These are phyloP conservation scores for Hucho hucho DNA, from an alignment of 2,113 vertebrate genomes.

Conservation along the genomic window DNA sequence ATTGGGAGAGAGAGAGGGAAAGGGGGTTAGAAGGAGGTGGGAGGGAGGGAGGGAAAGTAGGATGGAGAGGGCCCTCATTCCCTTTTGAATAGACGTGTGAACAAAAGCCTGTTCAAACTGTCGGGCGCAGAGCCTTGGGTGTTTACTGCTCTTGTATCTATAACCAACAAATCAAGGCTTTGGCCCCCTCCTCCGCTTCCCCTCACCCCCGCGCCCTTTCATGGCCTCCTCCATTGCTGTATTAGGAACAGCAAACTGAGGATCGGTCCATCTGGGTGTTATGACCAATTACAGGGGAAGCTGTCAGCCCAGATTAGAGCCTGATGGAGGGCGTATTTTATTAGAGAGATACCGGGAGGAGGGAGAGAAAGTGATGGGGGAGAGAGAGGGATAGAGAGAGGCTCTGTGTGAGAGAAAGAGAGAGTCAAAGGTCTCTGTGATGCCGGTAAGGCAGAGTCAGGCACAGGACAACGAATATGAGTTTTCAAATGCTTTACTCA, in stretches of 20 bases:
- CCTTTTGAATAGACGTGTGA: constrained; percentile 59
- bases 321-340: constrained; percentile 22
- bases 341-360: constrained; percentile 16
- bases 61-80: constrained; percentile 7
- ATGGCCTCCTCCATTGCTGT: constrained; percentile 7
- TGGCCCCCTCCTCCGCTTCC: constrained; percentile 26
- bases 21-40: background rate
- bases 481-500: too few species aligned
- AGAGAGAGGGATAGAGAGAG: constrained; percentile 25
- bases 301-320: constrained; percentile 80
- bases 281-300: constrained; percentile 80
- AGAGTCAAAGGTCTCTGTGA: too few species aligned
- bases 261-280: constrained; percentile 80
- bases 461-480: too few species aligned
- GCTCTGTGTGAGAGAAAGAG: constrained; percentile 22
- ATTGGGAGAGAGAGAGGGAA: constrained; percentile 3
- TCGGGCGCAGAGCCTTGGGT: constrained; percentile 58
- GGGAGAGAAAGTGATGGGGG: constrained; percentile 47
- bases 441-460: too few species aligned
- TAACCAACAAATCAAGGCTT: constrained; percentile 33
- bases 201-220: constrained; percentile 27
- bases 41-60: background rate
- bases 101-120: constrained; percentile 59
- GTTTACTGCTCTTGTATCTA: constrained; percentile 61
- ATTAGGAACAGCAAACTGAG: constrained; percentile 75